A percentile compares a stretch with the other conserved stretches of the same genome.
Evolutionary conservation across 2,113 vertebrate genomes (phyloP).

Genomic region (Platycercus adscitus): DNA sequence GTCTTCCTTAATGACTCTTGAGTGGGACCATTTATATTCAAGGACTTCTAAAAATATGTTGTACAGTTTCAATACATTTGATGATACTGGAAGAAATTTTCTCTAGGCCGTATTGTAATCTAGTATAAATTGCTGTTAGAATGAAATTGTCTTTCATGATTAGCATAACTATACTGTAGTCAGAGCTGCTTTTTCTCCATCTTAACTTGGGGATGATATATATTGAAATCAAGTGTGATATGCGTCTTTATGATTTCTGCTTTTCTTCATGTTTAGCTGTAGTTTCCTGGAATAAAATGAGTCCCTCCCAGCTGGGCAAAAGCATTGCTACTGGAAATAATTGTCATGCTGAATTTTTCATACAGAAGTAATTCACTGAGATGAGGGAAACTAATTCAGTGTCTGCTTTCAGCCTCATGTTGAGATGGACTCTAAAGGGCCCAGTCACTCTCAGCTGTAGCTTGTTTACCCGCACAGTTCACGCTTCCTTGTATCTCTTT

Average conservation of each 20-base stretch:
- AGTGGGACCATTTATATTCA: not conserved
- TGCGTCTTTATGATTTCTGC: not conserved
- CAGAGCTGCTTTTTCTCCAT: not conserved
- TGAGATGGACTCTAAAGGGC: not conserved
- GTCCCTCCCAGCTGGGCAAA: not conserved
- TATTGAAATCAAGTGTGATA: not conserved
- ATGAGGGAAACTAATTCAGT: not conserved
- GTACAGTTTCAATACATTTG: not conserved
- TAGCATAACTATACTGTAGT: not conserved
- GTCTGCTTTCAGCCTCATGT: not conserved
- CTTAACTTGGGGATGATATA: not conserved
- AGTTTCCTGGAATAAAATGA: not conserved
- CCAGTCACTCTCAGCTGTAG: not conserved
- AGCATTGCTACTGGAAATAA: not conserved
- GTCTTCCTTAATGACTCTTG: not conserved
- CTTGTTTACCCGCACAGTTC: not conserved
- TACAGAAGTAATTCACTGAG: not conserved
- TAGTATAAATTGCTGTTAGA: not conserved
- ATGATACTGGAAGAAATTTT: not conserved
- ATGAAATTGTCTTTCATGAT: not conserved
- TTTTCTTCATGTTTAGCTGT: not conserved
- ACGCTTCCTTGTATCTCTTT: not conserved
- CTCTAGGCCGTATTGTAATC: not conserved
- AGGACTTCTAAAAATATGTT: not conserved
- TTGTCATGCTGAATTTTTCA: not conserved